phyloP scores from a whole-genome alignment of 2,113 vertebrate species.

The Acanthochromis polyacanthus region DNA sequence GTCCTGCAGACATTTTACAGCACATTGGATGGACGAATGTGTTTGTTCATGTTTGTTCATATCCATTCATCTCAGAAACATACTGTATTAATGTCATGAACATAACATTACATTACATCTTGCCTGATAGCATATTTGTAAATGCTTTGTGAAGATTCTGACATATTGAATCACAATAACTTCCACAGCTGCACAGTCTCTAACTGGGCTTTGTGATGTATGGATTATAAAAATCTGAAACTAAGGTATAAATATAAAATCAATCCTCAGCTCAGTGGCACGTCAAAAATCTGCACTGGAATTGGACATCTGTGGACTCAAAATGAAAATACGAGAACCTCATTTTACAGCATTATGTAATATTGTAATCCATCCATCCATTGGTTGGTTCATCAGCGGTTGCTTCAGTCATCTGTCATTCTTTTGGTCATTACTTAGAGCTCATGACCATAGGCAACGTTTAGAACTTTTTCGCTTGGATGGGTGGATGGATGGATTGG shows the following conservation, averaged over 20 bases:
- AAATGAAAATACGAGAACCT: background rate
- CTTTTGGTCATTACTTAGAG: too few relatives aligned
- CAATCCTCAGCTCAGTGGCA: background rate
- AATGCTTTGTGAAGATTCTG: slow-evolving; percentile 18
- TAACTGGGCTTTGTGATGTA: background rate
- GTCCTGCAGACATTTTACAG: slow-evolving; percentile 14
- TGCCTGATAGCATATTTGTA: slow-evolving; percentile 13
- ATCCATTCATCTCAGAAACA: slow-evolving; percentile 37
- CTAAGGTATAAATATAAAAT: background rate
- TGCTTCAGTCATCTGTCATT: too few relatives aligned
- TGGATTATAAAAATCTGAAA: slow-evolving; percentile 5
- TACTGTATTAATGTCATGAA: slow-evolving; percentile 5
- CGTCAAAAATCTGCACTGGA: background rate
- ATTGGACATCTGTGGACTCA: too few relatives aligned
- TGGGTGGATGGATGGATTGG: too few relatives aligned
- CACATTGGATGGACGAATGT: slow-evolving; percentile 5
- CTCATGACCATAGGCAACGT: too few relatives aligned
- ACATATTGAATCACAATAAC: background rate
- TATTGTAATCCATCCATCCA: too few relatives aligned
- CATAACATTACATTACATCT: background rate
- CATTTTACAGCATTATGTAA: background rate
- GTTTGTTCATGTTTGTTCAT: background rate
- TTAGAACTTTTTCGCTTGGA: too few relatives aligned
- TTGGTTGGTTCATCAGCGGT: too few relatives aligned
- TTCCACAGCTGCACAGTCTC: background rate